Evolutionary conservation across 1,140 invertebrate genomes (phyloP).

Genomic region (Caenorhabditis latens): DNA sequence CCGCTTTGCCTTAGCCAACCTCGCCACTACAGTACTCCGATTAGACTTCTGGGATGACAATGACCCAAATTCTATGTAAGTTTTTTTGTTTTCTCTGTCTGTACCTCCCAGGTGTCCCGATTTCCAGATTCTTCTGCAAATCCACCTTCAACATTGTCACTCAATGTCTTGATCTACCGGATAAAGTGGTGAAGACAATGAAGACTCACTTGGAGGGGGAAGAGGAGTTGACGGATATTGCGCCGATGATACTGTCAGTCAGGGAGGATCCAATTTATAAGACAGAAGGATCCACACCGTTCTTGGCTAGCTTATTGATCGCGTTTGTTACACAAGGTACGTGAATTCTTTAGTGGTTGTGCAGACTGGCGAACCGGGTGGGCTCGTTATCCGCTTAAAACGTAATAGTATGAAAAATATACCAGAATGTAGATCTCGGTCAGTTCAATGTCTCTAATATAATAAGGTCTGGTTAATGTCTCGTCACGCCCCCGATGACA

Average conservation of each 20-base stretch:
- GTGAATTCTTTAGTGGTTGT: neutral
- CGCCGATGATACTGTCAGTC: conserved; percentile 63
- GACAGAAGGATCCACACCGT: conserved; percentile 59
- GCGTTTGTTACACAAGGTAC: conserved; percentile 62
- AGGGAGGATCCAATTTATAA: conserved; percentile 68
- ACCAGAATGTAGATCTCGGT: no score
- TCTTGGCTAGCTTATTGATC: conserved; percentile 68
- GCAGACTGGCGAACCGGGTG: no score
- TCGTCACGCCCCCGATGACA: no score
- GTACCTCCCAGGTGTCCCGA: no score
- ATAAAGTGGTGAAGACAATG: conserved; percentile 70
- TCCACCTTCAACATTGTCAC: conserved; percentile 69
- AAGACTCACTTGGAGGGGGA: conserved; percentile 67
- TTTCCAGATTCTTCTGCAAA: conserved; percentile 72
- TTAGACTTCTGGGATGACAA: conserved; percentile 67
- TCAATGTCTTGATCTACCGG: conserved; percentile 69
- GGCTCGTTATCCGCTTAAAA: no score
- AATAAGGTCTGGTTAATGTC: no score
- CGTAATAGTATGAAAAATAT: no score
- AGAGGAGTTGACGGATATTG: conserved; percentile 57
- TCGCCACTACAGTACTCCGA: conserved; percentile 64
- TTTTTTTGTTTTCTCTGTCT: neutral
- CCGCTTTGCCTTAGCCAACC: conserved; percentile 63
- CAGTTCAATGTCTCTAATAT: no score
- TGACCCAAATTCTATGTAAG: conserved; percentile 65